Conservation (phyloP, 53 echinoderm and acorn worm species). For the Hippasteria phrygiana region DNA sequence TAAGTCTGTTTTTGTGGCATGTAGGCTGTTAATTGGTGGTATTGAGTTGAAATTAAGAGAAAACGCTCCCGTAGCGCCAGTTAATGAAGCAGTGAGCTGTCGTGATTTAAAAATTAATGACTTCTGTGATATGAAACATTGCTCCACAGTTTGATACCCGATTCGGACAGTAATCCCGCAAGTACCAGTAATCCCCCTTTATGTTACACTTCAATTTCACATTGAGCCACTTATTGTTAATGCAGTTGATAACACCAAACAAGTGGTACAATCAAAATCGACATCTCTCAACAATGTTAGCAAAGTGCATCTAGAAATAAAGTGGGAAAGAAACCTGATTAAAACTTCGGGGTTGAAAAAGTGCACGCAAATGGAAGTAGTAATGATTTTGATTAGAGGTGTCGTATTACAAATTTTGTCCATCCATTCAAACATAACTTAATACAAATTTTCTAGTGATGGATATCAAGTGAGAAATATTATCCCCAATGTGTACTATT, state of each 20-base stretch:
- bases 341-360: too few relatives aligned
- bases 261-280: background rate
- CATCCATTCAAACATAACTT: too few relatives aligned
- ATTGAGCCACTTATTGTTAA: constrained; percentile 3
- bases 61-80: background rate
- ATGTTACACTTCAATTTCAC: background rate
- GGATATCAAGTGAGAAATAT: too few relatives aligned
- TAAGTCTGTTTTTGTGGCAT: constrained; percentile 45
- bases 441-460: too few relatives aligned
- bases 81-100: constrained; percentile 15
- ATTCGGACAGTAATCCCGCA: constrained; percentile 20
- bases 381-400: too few relatives aligned
- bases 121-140: background rate
- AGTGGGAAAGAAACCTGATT: background rate
- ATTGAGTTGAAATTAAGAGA: constrained; percentile 21
- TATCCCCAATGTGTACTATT: too few relatives aligned
- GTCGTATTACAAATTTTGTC: too few relatives aligned
- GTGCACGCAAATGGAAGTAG: too few relatives aligned
- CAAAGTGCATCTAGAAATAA: background rate
- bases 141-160: background rate
- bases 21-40: constrained; percentile 43
- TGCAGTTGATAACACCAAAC: background rate
- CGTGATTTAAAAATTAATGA: constrained; percentile 35
- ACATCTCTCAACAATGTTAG: background rate
- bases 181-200: background rate